Percentiles rank a stretch among this genome's conserved stretches.
Evolutionary conservation across 2,888 invertebrate species (phyloP).

Genomic region (Molanna angustata): DNA sequence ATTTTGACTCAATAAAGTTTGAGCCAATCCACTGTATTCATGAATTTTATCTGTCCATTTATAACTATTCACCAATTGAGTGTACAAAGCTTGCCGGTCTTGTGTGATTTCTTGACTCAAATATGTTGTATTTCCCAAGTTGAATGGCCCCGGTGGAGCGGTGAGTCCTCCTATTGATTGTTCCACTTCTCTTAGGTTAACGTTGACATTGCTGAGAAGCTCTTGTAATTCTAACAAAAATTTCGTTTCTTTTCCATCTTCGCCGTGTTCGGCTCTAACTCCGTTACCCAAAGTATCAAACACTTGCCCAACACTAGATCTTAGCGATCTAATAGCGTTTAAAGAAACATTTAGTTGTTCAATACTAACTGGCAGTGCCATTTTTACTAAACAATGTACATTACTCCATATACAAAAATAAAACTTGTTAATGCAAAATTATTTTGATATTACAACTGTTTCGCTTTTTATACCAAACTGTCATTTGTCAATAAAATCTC

Average conservation of each 20-base stretch:
- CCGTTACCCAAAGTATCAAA: slow-evolving; percentile 85
- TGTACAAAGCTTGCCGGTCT: slow-evolving; percentile 84
- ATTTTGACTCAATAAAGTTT: slow-evolving; percentile 77
- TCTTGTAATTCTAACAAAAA: slow-evolving; percentile 80
- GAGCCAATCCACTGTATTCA: slow-evolving; percentile 82
- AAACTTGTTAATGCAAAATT: no score
- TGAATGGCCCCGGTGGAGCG: slow-evolving; percentile 78
- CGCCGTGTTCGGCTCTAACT: slow-evolving; percentile 73
- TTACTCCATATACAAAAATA: no score
- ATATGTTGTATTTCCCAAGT: slow-evolving; percentile 79
- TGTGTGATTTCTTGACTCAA: slow-evolving; percentile 88
- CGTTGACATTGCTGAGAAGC: slow-evolving; percentile 73
- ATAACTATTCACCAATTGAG: slow-evolving; percentile 83
- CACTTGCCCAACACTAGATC: slow-evolving; percentile 81
- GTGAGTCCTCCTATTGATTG: slow-evolving; percentile 68
- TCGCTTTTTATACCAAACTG: no score
- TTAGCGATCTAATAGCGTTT: slow-evolving; percentile 70
- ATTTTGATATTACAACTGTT: no score
- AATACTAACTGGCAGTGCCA: slow-evolving; percentile 19
- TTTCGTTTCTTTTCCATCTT: slow-evolving; percentile 75
- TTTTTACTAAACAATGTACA: background rate
- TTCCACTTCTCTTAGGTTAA: slow-evolving; percentile 82
- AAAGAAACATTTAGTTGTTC: slow-evolving; percentile 46
- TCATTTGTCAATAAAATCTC: no score
- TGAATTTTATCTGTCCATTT: slow-evolving; percentile 93